Base-by-base conservation (phyloP, 2,888 invertebrate species). In the Tridacna crocea region DNA sequence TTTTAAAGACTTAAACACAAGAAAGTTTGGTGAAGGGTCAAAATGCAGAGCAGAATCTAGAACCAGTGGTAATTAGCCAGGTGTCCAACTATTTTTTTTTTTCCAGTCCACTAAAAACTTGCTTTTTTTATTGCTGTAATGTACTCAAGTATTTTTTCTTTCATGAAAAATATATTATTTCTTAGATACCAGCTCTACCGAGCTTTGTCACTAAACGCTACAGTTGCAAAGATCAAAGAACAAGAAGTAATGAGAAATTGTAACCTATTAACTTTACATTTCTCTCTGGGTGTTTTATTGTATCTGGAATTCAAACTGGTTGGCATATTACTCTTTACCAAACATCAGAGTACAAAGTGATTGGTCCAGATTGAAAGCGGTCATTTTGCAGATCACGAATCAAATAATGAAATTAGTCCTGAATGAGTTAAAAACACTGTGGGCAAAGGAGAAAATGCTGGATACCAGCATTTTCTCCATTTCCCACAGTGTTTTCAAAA, bases 191-290 rank as follows among this genome's bases (percentile, higher is more conserved):
- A 61, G 22, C 24, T 55, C 36, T 36, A 36, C 36, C 8, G 36
- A 36, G 36, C 19, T 19, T 19, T 55, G 55, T 55, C 55, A 55
- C 55, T 19, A 55, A 55, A 55, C 55, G 15, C 55, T 19, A 19
- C 61, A 61, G 61, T 24, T 17, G 4, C 2, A 61, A 11, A 19
- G 70, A 70, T 70, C 70, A 70, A 70, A 70, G 70, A 70, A 51
- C 70, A 10, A 26, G 12, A 70, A 36, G 70, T 70, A 70, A 70
- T 70, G 51, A 70, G 70, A 70, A 70, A 70, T 70, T 51, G 70
- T 70, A 70, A 70, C 51, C 70, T 70, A 70, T 70, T 70, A 48
- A 70, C 70, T 51, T 47, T 51, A 51, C 47, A 70, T 48, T 70
- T 51, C 36, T 70, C 70, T 51, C 70, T 70, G 26, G 70, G 70